A percentile compares a stretch with the other conserved stretches of the same genome.
phyloP scores from a whole-genome alignment of 2,888 invertebrate species.

The Drosophila macrospina region DNA sequence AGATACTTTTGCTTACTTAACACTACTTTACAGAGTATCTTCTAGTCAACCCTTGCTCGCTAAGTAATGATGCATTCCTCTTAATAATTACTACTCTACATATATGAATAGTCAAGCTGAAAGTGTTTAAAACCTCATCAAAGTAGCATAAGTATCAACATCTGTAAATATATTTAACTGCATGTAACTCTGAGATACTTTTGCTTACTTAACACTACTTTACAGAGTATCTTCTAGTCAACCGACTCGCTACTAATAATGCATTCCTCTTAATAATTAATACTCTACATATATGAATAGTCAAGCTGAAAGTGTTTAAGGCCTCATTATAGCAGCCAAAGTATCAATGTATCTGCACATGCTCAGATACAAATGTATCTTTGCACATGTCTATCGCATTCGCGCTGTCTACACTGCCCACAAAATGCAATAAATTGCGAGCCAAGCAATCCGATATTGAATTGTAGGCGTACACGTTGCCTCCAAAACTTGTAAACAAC shows the following conservation, averaged over 20 bases:
- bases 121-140: too few relatives aligned
- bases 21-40: too few relatives aligned
- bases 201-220: neutral
- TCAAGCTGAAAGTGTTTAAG: constrained; percentile 48
- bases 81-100: too few relatives aligned
- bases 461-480: constrained; percentile 75
- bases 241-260: too few relatives aligned
- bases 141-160: constrained; percentile 11
- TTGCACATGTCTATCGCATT: constrained; percentile 17
- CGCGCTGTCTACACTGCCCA: constrained; percentile 77
- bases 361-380: constrained; percentile 29
- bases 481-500: constrained; percentile 68
- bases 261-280: constrained; percentile 30
- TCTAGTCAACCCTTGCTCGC: too few relatives aligned
- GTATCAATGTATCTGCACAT: constrained; percentile 20
- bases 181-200: constrained; percentile 12
- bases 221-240: constrained; percentile 21
- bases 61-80: too few relatives aligned
- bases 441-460: constrained; percentile 43
- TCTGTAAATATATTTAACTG: neutral
- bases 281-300: constrained; percentile 39
- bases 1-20: too few relatives aligned
- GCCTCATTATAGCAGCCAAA: constrained; percentile 46
- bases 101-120: constrained; percentile 36
- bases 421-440: constrained; percentile 75